These are phyloP conservation scores for Litoditis marina DNA, from an alignment of 2,888 invertebrate species.

Conservation along the genomic window DNA sequence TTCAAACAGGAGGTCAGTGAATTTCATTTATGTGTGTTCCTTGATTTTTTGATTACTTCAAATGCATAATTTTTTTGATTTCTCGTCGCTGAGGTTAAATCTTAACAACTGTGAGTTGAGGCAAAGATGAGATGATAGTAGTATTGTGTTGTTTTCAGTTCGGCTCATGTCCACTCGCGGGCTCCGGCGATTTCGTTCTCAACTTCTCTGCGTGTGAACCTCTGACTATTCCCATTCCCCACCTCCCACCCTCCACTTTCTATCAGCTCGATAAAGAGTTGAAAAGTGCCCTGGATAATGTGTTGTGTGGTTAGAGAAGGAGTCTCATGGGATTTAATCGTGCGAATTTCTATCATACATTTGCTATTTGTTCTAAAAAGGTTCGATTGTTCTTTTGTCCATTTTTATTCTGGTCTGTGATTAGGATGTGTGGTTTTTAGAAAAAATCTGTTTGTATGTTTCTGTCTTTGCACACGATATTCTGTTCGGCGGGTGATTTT, in stretches of 20 bases:
- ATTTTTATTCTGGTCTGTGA: background rate
- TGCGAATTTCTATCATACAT: background rate
- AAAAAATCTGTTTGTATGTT: too few relatives aligned
- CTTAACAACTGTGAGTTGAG: too few relatives aligned
- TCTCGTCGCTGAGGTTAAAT: background rate
- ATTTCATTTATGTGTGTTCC: conserved; percentile 1
- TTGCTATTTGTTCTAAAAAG: background rate
- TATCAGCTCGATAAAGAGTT: conserved; percentile 43
- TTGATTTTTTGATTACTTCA: too few relatives aligned
- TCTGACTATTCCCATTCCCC: conserved; percentile 39
- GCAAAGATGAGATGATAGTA: too few relatives aligned
- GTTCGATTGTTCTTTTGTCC: background rate
- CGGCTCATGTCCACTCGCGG: conserved; percentile 15
- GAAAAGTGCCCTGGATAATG: conserved; percentile 22
- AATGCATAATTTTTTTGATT: background rate
- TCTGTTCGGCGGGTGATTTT: too few relatives aligned
- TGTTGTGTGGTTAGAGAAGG: background rate
- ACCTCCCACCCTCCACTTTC: conserved; percentile 32
- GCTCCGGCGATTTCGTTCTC: conserved; percentile 40
- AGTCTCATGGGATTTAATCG: too few relatives aligned
- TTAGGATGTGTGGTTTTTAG: too few relatives aligned
- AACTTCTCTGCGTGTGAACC: conserved; percentile 37
- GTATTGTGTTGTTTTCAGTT: conserved; percentile 11
- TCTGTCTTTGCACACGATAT: too few relatives aligned
- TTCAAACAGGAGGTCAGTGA: conserved; percentile 33